Evolutionary conservation across 2,888 invertebrate species (phyloP), one percentile per base, ranked within the genome.

Genomic region (Phortica okadai): DNA sequence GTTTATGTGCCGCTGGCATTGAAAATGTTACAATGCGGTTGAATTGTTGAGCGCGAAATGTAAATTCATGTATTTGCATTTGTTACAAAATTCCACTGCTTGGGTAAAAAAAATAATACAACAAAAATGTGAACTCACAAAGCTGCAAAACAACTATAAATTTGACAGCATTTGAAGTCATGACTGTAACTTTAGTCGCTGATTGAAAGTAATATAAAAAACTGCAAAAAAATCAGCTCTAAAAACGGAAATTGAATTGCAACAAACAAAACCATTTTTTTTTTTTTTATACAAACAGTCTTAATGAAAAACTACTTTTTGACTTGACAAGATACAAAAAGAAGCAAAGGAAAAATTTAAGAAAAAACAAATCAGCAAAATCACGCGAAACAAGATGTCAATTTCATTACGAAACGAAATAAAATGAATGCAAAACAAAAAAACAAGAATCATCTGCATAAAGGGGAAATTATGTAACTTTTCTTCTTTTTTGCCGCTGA

Each of bases 331-430:
- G 14, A 74, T 44, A 62, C 8, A 33, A 54, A 44, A 54, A 74
- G 50, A 74, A 82, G 83, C 82, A 76, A 81, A 76, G 59, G 56
- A 62, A 62, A 21, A 62, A 14, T 25, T n/a, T 54, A 44, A 78
- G 42, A 74, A n/a, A 42, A 64, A 45, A 42, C 59, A 64, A 66
- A 73, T 82, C 79, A 82, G 81, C 84, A 80, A 85, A 86, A 72
- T 14, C 56, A 83, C 87, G 84, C 84, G 87, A 81, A 80, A 82
- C 82, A 82, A 87, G 83, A 86, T 87, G 87, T 86, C 85, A 85
- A 87, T 87, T 86, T 86, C 87, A 85, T 86, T 86, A 86, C 83
- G 78, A 77, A 80, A 78, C 69, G 77, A 73, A 67, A 16, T 16
- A 21, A 62, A 42, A 67, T 59, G 59, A 25, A 62, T 62, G 67